These are phyloP conservation scores for Fistularia tabacaria DNA, from an alignment of 2,797 vertebrate species.

Conservation along the genomic window DNA sequence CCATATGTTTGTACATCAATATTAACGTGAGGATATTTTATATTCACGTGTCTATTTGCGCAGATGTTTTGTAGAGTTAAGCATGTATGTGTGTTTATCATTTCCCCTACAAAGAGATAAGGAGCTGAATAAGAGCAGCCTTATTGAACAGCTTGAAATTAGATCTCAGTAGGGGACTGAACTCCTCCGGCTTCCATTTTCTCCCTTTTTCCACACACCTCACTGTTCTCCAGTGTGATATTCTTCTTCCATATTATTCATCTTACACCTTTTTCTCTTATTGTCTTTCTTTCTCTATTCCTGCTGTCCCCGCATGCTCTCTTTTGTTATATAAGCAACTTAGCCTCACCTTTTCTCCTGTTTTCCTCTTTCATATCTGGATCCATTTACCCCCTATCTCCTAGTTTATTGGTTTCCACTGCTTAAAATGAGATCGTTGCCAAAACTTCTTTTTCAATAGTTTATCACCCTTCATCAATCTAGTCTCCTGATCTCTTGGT, in stretches of 20 bases:
- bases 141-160: slow-evolving; percentile 70
- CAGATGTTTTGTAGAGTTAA: no score
- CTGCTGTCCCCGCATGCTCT: slow-evolving; percentile 3
- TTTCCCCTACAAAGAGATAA: slow-evolving; percentile 68
- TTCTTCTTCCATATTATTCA: slow-evolving; percentile 13
- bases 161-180: slow-evolving; percentile 59
- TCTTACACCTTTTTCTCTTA: slow-evolving; percentile 14
- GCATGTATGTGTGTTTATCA: slow-evolving; percentile 51
- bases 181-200: slow-evolving; percentile 41
- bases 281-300: slow-evolving; percentile 5
- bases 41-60: slow-evolving; percentile 18
- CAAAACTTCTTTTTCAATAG: slow-evolving; percentile 10
- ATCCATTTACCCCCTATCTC: slow-evolving; percentile 9
- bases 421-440: neutral
- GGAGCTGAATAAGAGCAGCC: slow-evolving; percentile 58
- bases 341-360: slow-evolving; percentile 6
- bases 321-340: neutral
- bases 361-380: slow-evolving; percentile 2
- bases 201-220: slow-evolving; percentile 43
- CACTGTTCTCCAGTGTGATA: slow-evolving; percentile 6
- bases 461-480: slow-evolving; percentile 26
- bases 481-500: neutral
- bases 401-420: neutral
- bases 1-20: neutral
- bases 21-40: slow-evolving; percentile 1